Base-by-base conservation (phyloP, 37 sponge, comb jelly and placozoan species). In the Halichondria panicea region DNA sequence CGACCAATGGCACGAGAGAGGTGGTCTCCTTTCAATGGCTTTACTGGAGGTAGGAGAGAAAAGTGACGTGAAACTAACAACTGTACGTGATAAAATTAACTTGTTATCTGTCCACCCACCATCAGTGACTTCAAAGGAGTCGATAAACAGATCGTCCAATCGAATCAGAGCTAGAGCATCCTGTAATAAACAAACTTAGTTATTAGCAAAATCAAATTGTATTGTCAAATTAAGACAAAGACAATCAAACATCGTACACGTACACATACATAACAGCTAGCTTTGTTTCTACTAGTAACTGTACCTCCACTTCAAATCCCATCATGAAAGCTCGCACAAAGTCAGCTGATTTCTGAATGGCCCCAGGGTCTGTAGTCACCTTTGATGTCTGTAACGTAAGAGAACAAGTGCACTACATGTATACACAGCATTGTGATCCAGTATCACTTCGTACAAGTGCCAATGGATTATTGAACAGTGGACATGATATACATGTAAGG, bases 1-100 rank as follows among this genome's bases (percentile, higher is more conserved):
- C 99, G 69, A 6, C 99, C 99, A 64, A 99, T 99, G 1, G 99
- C 99, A 31, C 99, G 60, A 9, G 99, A 96, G 55, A 99, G 46
- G 73, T 99, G 99, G 54, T 99, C 99, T 32, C 99, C 99, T 63
- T 91, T 93, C 66, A 99, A 66, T 18, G 94, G 89, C 73, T 95
- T 95, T 0, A 99, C 99, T 91, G 69, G 33, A 62, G 66, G 5
- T 5, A 25, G 42, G 36, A 75, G 43, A 55, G 31, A 25, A 33
- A 28, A 24, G 19, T 11, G 40, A 70, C 9, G 32, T 48, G 11
- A 48, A 11, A 48, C 13, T 15, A 18, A 11, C 15, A 48, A 48
- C 15, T 18, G 11, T 48, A 48, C 13, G 52, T 15, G 15, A 48
- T 48, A 48, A 11, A 48, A 48, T 48, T 48, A 18, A 18, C 15